Evolutionary conservation across 2,888 invertebrate genomes (phyloP).

Genomic region (Drosophila conformis): DNA sequence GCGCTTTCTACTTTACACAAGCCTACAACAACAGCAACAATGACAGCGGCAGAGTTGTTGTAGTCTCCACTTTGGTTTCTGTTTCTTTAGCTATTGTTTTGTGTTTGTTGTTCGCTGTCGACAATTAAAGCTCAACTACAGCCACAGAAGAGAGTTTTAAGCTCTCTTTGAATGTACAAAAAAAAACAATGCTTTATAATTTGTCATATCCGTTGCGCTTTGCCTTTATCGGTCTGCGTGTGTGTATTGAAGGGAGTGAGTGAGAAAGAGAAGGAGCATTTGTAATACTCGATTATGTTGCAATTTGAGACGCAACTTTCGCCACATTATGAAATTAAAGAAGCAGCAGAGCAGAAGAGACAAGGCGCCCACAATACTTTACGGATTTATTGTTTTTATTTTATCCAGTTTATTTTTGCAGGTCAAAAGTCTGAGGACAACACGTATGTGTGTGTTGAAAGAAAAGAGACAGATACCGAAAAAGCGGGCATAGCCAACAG

Average conservation of each 20-base stretch:
- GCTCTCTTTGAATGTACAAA: conserved; percentile 11
- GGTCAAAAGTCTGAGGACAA: conserved; percentile 74
- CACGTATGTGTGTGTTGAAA: conserved; percentile 13
- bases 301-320: conserved; percentile 70
- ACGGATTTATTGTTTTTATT: conserved; percentile 15
- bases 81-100: conserved; percentile 31
- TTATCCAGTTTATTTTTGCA: conserved; percentile 51
- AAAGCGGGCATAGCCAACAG: conserved; percentile 50
- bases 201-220: conserved; percentile 70
- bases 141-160: conserved; percentile 15
- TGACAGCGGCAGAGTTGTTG: conserved; percentile 22
- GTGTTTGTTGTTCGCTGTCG: conserved; percentile 37
- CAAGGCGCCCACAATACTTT: conserved; percentile 21
- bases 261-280: neutral
- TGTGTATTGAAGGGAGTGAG: conserved; percentile 2
- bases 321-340: conserved; percentile 78
- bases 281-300: conserved; percentile 45
- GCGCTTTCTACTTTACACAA: conserved; percentile 67
- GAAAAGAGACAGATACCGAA: conserved; percentile 68
- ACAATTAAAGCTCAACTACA: conserved; percentile 61
- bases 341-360: conserved; percentile 8
- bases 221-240: conserved; percentile 31
- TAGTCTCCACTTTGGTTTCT: conserved; percentile 35
- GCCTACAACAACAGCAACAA: conserved; percentile 51
- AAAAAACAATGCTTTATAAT: conserved; percentile 62